Conservation (phyloP, 2,113 vertebrate species). For the Egretta garzetta region DNA sequence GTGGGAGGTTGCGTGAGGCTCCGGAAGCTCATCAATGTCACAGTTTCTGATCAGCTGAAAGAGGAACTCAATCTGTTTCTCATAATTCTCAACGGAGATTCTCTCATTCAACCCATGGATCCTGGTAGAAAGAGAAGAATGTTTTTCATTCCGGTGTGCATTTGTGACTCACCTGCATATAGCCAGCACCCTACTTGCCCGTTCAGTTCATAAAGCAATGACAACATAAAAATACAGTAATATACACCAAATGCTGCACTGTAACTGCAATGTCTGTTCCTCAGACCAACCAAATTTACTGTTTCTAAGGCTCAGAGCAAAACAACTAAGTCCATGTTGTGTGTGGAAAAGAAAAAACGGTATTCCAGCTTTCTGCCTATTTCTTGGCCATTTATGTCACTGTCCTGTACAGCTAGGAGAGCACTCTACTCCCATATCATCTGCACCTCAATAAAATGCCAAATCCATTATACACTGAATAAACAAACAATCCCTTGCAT, state of each 20-base stretch:
- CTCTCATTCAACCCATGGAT: slow-evolving; percentile 93
- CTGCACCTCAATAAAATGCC: not conserved
- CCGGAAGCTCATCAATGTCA: slow-evolving; percentile 74
- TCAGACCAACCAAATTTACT: not conserved
- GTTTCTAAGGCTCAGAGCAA: not conserved
- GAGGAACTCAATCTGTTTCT: slow-evolving; percentile 85
- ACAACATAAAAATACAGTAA: not conserved
- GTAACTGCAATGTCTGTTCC: not conserved
- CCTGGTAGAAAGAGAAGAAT: slow-evolving; percentile 65
- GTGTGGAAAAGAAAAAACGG: not conserved
- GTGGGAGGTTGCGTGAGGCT: slow-evolving; percentile 75
- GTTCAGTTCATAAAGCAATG: not conserved
- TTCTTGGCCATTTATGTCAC: not conserved
- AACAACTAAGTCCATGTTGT: not conserved
- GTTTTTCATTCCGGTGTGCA: not conserved
- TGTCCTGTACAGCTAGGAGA: not conserved
- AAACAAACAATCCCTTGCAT: not conserved
- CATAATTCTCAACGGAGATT: slow-evolving; percentile 85
- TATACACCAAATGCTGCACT: not conserved
- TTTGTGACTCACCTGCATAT: not conserved
- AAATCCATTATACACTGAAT: not conserved
- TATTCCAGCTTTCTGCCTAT: not conserved
- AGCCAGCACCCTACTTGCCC: not conserved
- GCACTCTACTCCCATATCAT: not conserved
- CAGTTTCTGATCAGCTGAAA: slow-evolving; percentile 90